A percentile compares a stretch with the other conserved stretches of the same genome.
These are phyloP conservation scores for Sphenopsis melanotis DNA, from an alignment of 2,797 vertebrate genomes.

Conservation along the genomic window DNA sequence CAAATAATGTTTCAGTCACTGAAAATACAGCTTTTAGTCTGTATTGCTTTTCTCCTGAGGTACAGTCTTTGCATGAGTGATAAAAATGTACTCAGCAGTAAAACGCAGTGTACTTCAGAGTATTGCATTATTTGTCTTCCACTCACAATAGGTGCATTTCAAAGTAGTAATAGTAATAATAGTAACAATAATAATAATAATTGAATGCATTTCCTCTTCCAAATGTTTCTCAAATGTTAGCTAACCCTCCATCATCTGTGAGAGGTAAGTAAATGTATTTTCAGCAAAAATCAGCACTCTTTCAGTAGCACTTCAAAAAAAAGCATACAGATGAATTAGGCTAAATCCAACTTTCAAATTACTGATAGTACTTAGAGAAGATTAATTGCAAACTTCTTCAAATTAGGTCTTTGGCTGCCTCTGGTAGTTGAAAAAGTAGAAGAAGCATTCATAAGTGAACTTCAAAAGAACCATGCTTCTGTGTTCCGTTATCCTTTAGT, in stretches of 20 bases:
- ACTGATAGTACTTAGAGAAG: not conserved
- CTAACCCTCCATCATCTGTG: not conserved
- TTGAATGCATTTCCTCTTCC: conserved; percentile 26
- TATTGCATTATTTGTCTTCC: not conserved
- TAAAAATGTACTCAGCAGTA: not conserved
- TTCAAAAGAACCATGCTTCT: not conserved
- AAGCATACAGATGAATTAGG: not conserved
- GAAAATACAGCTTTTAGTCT: not conserved
- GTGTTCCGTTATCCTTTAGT: not conserved
- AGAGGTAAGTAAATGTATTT: conserved; percentile 29
- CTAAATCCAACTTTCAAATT: not conserved
- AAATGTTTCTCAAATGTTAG: conserved; percentile 41
- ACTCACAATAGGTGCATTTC: not conserved
- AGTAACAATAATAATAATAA: not conserved
- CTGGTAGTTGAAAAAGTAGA: not conserved
- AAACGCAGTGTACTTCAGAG: not conserved
- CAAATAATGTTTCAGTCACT: not conserved
- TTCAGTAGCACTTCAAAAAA: not conserved
- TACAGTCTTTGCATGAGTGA: not conserved
- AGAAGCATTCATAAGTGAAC: not conserved
- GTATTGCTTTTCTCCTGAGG: not conserved
- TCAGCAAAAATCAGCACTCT: not conserved
- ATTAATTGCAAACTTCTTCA: not conserved
- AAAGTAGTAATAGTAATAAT: not conserved
- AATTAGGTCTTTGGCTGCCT: not conserved